Base-by-base conservation (phyloP, 2,888 invertebrate species). In the Ophion ellenae region DNA sequence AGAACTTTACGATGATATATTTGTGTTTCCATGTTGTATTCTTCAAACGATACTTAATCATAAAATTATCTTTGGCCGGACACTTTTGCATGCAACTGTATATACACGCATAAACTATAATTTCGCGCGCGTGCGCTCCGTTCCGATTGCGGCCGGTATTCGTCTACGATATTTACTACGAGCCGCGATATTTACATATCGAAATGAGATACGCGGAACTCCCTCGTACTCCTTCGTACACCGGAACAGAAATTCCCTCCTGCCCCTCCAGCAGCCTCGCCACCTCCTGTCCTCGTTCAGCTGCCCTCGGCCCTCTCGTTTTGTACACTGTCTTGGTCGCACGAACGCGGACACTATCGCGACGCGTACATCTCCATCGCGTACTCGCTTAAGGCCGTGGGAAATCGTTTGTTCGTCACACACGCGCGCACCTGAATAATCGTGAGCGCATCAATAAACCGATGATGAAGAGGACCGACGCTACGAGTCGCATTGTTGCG, bases 111-210 rank as follows among this genome's bases (percentile, higher is more conserved):
- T 4, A 4, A 32, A 32, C 32, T 4, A 32, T 4, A 32, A 32
- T 32, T 32, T 32, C 32, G 32, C 24, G 1, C 24, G 24, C 24
- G 24, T 24, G 24, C 24, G 24, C 24, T 24, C 24, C 24, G 24
- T 24, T 24, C 24, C 24, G 24, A 24, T 24, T 24, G 24, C 24
- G 32, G 2, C 4, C 32, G 32, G 32, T 64, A 61, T 80, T 77
- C 82, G 81, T 73, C 79, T 85, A 87, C 88, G 75, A 88, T 73
- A 57, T 53, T 77, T 88, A 89, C 89, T 87, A 66, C 28, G 24
- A 75, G n/a, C 2, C 14, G 2, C 11, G 10, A 14, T 20, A 88
- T 90, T 90, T 90, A 88, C 89, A 88, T 88, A 88, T 84, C 82
- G 87, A 87, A 83, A 47, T 47, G 14, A 82, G 32, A 63, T 89